Evolutionary conservation across 1,140 invertebrate species (phyloP), one percentile per base, ranked within the genome.

Genomic region (Temnothorax longispinosus): DNA sequence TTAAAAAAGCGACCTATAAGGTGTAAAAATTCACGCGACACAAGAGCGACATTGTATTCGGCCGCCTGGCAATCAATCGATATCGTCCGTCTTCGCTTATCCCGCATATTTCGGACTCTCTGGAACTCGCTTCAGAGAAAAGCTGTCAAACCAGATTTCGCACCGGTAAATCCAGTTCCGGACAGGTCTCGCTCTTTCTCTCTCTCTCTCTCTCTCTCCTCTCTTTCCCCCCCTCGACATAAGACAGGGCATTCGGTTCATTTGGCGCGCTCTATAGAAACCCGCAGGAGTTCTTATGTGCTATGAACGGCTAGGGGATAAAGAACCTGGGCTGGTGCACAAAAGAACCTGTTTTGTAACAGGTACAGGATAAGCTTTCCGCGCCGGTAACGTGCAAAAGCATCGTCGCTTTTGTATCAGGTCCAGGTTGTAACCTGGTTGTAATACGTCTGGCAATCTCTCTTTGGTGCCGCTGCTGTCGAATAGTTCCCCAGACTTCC

Each of bases 331-430:
- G 64, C 72, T 52, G 54, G 47, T 85, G 64, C 32, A 89, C 86
- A 76, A 60, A 27, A 76, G 86, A 89, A 89, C 88, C 78, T 88
- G 88, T 89, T 88, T 75, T 75, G 78, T 88, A 72, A 88, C 87
- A 88, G 87, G 86, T 88, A 89, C 54, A 74, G 38, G 41, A 72
- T 52, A 58, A 88, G n/a, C 52, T 80, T 69, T 69, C 52, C 65
- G 72, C 62, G 32, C 38, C 18, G 27, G 13, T 35, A 56, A 60
- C 58, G 69, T 21, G 47, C 44, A 80, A 80, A 71, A 56, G 56
- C 38, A 38, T 56, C 65, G 35, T n/a, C 65, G 67, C 38, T 80
- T 47, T 32, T 84, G 41, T 60, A 54, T 52, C 62, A 71, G 38
- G 13, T 21, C 69, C 27, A 27, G 41, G 41, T 8, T 60, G 54